Base-by-base conservation (phyloP, 1,140 invertebrate genomes). In the Himalopsyche phryganea region DNA sequence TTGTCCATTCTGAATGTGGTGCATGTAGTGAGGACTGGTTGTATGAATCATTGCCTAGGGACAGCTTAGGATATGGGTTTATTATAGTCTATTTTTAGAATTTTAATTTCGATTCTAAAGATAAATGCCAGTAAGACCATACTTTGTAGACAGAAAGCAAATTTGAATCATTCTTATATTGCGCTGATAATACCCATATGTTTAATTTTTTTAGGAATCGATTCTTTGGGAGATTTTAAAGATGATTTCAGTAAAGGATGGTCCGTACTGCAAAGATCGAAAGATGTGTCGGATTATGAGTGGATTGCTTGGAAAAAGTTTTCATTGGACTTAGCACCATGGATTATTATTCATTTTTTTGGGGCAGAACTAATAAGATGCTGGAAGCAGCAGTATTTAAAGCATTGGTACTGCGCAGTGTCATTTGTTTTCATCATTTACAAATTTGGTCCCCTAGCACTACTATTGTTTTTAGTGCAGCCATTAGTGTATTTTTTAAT, bases 271-370 rank as follows among this genome's bases (percentile, higher is more conserved):
- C 60, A 58, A 23, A 70, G 72, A 65, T 55, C 60, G 11, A 74
- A 68, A 69, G 76, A 78, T 69, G 66, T 69, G 5, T 75, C 76
- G 50, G 76, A 78, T 69, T 66, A 72, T 60, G 76, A 78, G 67
- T 78, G 76, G 76, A 73, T 54, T 38, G 69, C 68, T 46, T 78
- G 72, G 74, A 77, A 76, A 68, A 71, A 66, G 64, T 73, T 71
- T 58, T 62, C 73, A 52, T 57, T 71, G 32, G 68, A 50, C 17
- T 70, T 72, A 7, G 71, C 68, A 66, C 61, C 60, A 60, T 74
- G 70, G 60, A 56, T 76, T 35, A 53, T 73, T 33, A 35, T 73
- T 23, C 71, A 76, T 47, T 73, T 72, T 57, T 40, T 67, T 32
- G 64, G 71, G 53, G 71, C 74, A 18, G 76, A 78, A 67, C 48